phyloP scores from a whole-genome alignment of 2,797 vertebrate species.

The Agapornis canus region DNA sequence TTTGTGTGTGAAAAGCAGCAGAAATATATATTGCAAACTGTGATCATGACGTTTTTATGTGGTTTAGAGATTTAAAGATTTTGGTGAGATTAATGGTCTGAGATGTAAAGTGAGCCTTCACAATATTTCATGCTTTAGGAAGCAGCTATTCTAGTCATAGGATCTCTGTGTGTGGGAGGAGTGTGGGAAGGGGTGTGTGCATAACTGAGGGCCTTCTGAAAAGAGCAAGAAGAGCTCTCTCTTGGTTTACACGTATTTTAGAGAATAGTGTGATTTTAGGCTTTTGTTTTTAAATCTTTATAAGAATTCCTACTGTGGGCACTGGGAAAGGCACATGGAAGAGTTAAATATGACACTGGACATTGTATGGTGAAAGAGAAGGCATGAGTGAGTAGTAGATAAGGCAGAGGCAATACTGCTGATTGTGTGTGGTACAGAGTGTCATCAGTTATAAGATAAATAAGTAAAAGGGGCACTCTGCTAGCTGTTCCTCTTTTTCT shows the following conservation, averaged over 20 bases:
- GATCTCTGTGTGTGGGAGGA: constrained; percentile 6
- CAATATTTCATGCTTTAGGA: constrained; percentile 22
- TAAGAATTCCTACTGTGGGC: background rate
- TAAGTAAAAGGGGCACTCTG: background rate
- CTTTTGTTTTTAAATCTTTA: background rate
- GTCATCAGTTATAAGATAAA: constrained; percentile 7
- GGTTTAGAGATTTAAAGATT: background rate
- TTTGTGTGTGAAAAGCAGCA: background rate
- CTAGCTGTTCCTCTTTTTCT: background rate
- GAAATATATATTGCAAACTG: background rate
- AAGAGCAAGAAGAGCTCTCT: background rate
- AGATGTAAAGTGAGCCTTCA: constrained; percentile 17
- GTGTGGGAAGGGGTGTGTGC: background rate
- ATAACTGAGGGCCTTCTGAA: constrained; percentile 13
- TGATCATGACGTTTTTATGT: background rate
- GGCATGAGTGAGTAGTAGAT: background rate
- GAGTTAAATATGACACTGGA: background rate
- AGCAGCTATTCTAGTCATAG: constrained; percentile 23
- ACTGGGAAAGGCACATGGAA: background rate
- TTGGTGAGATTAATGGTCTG: background rate
- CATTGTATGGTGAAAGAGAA: background rate
- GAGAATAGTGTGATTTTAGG: background rate
- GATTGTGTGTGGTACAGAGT: background rate
- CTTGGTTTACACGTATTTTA: background rate
- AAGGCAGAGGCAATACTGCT: background rate